Conservation (phyloP, 2,888 invertebrate genomes). For the Rotaria macrura region DNA sequence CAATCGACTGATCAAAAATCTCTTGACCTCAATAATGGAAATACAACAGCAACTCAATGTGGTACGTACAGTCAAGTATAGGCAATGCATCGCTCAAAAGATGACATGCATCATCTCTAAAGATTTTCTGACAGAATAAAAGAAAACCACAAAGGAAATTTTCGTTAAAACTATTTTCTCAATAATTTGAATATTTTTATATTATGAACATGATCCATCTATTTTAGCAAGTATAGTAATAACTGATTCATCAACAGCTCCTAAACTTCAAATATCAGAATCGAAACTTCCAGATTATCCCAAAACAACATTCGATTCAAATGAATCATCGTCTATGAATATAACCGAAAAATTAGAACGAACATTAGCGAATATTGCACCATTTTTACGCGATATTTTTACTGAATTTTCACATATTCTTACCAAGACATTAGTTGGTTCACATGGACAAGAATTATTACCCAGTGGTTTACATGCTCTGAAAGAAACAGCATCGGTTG, state of each 20-base stretch:
- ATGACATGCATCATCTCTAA: no score
- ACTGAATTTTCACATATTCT: conserved; percentile 98
- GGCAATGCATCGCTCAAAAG: no score
- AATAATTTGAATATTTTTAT: no score
- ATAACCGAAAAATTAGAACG: conserved; percentile 90
- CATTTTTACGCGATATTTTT: conserved; percentile 93
- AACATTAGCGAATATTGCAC: conserved; percentile 89
- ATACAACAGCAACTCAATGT: background rate
- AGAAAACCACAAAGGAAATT: no score
- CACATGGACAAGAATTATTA: conserved; percentile 93
- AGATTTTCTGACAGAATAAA: no score
- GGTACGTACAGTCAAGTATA: background rate
- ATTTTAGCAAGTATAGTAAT: background rate
- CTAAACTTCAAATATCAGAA: background rate
- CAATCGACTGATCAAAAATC: background rate
- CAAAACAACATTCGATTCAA: conserved; percentile 13
- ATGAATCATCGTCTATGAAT: conserved; percentile 51
- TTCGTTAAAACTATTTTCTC: no score
- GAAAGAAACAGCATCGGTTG: conserved; percentile 25
- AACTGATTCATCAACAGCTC: background rate
- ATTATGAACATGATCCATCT: no score
- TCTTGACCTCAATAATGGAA: background rate
- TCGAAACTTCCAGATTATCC: conserved; percentile 20
- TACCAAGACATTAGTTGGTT: conserved; percentile 68
- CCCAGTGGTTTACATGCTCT: conserved; percentile 66